phyloP scores from a whole-genome alignment of 2,888 invertebrate species.

The Crioceris asparagi region DNA sequence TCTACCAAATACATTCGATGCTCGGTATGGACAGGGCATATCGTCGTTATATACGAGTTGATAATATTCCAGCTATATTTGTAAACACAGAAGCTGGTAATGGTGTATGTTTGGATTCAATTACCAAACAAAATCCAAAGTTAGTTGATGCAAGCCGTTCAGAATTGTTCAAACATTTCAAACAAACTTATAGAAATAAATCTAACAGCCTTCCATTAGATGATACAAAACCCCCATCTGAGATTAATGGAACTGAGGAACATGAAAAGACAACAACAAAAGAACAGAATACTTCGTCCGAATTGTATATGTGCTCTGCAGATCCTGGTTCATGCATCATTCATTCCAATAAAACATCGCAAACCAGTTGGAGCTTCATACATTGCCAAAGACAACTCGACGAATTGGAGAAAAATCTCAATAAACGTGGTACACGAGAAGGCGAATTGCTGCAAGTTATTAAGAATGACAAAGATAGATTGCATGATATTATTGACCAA shows the following conservation, averaged over 20 bases:
- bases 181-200: conserved; percentile 42
- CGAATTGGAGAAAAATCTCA: conserved; percentile 59
- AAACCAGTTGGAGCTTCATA: conserved; percentile 60
- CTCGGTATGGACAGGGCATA: conserved; percentile 37
- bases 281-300: conserved; percentile 28
- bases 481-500: conserved; percentile 29
- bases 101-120: conserved; percentile 56
- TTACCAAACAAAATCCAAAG: conserved; percentile 35
- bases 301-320: conserved; percentile 60
- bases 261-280: neutral
- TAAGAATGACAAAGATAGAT: conserved; percentile 46
- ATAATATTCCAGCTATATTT: conserved; percentile 71
- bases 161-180: conserved; percentile 48
- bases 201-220: conserved; percentile 29
- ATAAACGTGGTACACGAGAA: conserved; percentile 77
- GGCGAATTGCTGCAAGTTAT: conserved; percentile 60
- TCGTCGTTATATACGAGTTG: conserved; percentile 31
- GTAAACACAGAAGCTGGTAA: conserved; percentile 65
- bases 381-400: conserved; percentile 61
- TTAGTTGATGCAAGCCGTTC: conserved; percentile 33
- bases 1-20: conserved; percentile 45
- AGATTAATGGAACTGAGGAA: conserved; percentile 6
- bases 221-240: neutral
- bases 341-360: conserved; percentile 45
- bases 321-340: conserved; percentile 60